These are phyloP conservation scores for Sympetrum striolatum DNA, from an alignment of 2,888 invertebrate species.

Conservation along the genomic window DNA sequence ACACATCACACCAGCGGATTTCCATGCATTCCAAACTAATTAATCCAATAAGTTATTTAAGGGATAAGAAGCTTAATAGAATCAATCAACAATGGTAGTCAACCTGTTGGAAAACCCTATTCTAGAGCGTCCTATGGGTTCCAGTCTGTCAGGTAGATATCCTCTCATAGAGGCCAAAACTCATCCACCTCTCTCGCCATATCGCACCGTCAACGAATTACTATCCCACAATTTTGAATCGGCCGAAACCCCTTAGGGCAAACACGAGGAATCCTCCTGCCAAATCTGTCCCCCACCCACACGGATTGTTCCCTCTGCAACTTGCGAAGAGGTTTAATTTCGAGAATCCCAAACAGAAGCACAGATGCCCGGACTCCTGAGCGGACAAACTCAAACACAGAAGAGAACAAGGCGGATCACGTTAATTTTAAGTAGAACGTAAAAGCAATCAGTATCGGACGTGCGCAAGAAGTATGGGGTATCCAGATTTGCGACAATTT, in stretches of 20 bases:
- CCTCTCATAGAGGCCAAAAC: background rate
- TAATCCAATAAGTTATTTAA: too few relatives aligned
- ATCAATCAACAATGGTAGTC: too few relatives aligned
- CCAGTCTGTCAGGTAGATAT: too few relatives aligned
- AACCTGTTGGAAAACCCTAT: too few relatives aligned
- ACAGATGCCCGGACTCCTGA: background rate
- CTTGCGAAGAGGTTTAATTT: background rate
- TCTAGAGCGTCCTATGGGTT: too few relatives aligned
- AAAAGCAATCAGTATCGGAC: too few relatives aligned
- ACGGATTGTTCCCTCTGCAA: background rate
- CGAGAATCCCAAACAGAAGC: conserved; percentile 4
- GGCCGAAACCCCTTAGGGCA: background rate
- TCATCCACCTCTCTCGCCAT: background rate
- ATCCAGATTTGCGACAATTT: too few relatives aligned
- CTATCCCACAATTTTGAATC: background rate
- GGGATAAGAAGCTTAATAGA: too few relatives aligned
- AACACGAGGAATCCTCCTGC: background rate
- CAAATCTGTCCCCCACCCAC: background rate
- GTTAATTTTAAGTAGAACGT: too few relatives aligned
- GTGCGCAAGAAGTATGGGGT: too few relatives aligned
- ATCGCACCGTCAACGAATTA: background rate
- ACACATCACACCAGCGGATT: too few relatives aligned
- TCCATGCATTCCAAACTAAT: too few relatives aligned
- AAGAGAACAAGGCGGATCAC: background rate
- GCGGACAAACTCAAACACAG: background rate